phyloP scores from a whole-genome alignment of 2,888 invertebrate species.

The Stenolophus ochropezus region DNA sequence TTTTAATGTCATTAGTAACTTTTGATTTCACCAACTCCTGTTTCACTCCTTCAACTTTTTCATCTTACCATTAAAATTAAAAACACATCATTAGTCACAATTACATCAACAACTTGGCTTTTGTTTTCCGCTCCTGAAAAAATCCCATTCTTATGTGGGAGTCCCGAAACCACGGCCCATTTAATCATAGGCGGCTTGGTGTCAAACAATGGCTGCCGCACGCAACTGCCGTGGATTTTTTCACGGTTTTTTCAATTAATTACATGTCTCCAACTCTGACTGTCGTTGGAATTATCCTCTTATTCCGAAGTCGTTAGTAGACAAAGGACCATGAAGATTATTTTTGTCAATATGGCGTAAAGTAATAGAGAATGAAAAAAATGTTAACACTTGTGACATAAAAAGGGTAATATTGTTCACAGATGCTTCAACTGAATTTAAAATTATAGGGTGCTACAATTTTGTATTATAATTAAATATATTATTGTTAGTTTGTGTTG shows the following conservation, averaged over 20 bases:
- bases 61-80: neutral
- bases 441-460: neutral
- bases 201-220: constrained; percentile 44
- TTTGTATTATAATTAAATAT: too few relatives aligned
- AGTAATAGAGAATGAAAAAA: constrained; percentile 6
- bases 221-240: constrained; percentile 13
- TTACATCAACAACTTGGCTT: neutral
- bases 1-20: too few relatives aligned
- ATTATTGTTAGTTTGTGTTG: too few relatives aligned
- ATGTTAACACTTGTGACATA: neutral
- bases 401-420: neutral
- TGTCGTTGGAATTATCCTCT: constrained; percentile 16
- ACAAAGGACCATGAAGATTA: constrained; percentile 12
- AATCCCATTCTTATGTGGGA: constrained; percentile 35
- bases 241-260: constrained; percentile 45
- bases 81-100: neutral
- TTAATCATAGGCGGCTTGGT: constrained; percentile 35
- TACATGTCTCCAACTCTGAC: constrained; percentile 11
- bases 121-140: constrained; percentile 15
- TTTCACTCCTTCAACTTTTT: neutral
- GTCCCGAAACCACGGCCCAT: constrained; percentile 20
- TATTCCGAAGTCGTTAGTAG: constrained; percentile 5
- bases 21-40: neutral
- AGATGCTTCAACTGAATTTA: neutral
- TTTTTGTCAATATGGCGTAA: constrained; percentile 9